These are phyloP conservation scores for Poeciliopsis prolifica DNA, from an alignment of 2,113 vertebrate genomes.

Conservation along the genomic window DNA sequence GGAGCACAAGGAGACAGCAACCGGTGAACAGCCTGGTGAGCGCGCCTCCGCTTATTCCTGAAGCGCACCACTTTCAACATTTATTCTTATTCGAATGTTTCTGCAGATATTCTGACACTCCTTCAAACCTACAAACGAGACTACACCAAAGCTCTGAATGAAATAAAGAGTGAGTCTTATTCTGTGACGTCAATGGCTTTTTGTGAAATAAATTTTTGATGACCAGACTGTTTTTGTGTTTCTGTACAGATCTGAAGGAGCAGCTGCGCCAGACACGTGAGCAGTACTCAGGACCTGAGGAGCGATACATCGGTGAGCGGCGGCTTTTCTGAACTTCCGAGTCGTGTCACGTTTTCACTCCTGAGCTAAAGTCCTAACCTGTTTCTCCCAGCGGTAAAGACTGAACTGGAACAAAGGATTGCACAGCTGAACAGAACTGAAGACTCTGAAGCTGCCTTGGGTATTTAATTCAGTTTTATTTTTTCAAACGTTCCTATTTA, in stretches of 20 bases:
- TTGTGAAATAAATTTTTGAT: background rate
- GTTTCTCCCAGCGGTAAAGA: slow-evolving; percentile 25
- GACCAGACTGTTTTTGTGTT: background rate
- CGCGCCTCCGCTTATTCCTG: background rate
- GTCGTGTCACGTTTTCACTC: background rate
- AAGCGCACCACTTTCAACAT: background rate
- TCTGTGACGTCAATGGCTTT: background rate
- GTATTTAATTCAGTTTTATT: slow-evolving; percentile 5
- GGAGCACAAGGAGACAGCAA: slow-evolving; percentile 10
- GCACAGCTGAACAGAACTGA: slow-evolving; percentile 15
- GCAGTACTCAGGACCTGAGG: background rate
- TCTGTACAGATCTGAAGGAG: slow-evolving; percentile 38
- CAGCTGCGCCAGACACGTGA: background rate
- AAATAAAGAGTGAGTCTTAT: slow-evolving; percentile 33
- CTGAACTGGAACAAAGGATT: slow-evolving; percentile 30
- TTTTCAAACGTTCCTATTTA: no score
- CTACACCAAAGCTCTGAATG: slow-evolving; percentile 20
- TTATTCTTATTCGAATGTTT: background rate
- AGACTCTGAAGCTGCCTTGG: slow-evolving; percentile 7
- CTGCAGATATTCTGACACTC: slow-evolving; percentile 25
- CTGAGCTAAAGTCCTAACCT: background rate
- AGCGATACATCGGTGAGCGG: slow-evolving; percentile 19
- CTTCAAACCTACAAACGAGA: slow-evolving; percentile 30
- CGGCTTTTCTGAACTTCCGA: background rate
- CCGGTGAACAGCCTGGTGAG: slow-evolving; percentile 33